Conservation (phyloP, 2,797 vertebrate genomes). For the Sebastes matsubarae region DNA sequence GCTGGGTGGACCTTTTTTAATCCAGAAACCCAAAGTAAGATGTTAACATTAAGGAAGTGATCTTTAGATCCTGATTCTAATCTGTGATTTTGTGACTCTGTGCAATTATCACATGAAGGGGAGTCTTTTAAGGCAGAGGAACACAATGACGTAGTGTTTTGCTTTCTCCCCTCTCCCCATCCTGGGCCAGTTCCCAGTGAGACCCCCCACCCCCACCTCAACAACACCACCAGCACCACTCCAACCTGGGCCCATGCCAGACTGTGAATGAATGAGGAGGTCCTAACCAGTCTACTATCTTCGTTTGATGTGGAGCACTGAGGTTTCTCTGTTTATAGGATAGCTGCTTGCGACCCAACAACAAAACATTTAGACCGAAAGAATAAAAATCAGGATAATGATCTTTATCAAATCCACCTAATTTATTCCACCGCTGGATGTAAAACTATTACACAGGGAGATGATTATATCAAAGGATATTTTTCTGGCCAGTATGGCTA, state of each 20-base stretch:
- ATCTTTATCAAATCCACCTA: neutral
- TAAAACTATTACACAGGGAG: neutral
- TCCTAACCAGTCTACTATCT: slow-evolving; percentile 70
- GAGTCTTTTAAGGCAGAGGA: slow-evolving; percentile 62
- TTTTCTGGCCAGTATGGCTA: neutral
- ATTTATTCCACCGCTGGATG: neutral
- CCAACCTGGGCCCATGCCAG: slow-evolving; percentile 71
- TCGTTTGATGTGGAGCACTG: slow-evolving; percentile 81
- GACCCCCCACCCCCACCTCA: slow-evolving; percentile 25
- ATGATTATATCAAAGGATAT: neutral
- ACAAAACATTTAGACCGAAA: slow-evolving; percentile 44
- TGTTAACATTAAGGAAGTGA: neutral
- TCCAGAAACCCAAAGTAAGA: neutral
- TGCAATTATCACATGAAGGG: slow-evolving; percentile 61
- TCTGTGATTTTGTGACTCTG: slow-evolving; percentile 26
- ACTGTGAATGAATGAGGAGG: slow-evolving; percentile 72
- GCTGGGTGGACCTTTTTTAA: slow-evolving; percentile 5
- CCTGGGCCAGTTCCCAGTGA: slow-evolving; percentile 63
- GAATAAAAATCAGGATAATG: slow-evolving; percentile 1
- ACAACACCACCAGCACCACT: slow-evolving; percentile 62
- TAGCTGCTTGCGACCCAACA: slow-evolving; percentile 15
- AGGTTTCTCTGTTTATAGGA: slow-evolving; percentile 73
- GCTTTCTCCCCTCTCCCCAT: slow-evolving; percentile 47
- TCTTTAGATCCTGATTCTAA: slow-evolving; percentile 11
- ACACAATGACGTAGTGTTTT: slow-evolving; percentile 80